Evolutionary conservation across 2,888 invertebrate genomes (phyloP).

Genomic region (Drosophila niveifrons): DNA sequence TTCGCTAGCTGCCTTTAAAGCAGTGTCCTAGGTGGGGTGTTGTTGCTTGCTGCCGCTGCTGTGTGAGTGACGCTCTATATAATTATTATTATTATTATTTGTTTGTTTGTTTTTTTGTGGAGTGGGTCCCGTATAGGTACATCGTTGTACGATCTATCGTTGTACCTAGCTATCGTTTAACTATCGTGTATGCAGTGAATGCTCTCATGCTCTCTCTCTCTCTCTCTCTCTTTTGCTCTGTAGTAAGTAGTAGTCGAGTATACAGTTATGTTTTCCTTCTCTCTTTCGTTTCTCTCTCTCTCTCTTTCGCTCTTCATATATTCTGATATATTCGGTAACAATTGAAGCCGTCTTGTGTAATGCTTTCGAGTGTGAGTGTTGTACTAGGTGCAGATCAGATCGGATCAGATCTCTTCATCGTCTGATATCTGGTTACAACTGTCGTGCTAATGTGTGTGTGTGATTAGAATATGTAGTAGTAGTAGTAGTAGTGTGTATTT

Average conservation of each 20-base stretch:
- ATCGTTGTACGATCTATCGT: constrained; percentile 46
- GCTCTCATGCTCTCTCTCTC: constrained; percentile 4
- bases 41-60: constrained; percentile 67
- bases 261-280: too few species aligned
- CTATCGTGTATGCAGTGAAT: constrained; percentile 36
- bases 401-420: constrained; percentile 1
- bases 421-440: constrained; percentile 19
- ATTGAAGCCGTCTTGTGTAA: constrained; percentile 6
- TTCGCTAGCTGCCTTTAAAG: constrained; percentile 76
- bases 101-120: constrained; percentile 52
- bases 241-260: neutral
- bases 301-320: neutral
- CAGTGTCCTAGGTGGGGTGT: constrained; percentile 80
- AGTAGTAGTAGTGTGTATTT: too few species aligned
- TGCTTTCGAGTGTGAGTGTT: constrained; percentile 2
- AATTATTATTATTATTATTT: too few species aligned
- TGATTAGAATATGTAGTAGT: too few species aligned
- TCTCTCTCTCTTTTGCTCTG: constrained; percentile 12
- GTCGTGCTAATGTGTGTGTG: constrained; percentile 1
- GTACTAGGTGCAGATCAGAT: constrained; percentile 29
- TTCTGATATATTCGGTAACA: constrained; percentile 15
- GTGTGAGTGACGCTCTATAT: constrained; percentile 65
- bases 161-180: constrained; percentile 52
- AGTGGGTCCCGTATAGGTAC: constrained; percentile 75
- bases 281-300: neutral